A percentile compares a stretch with the other conserved stretches of the same genome.
Conservation (phyloP, 2,888 invertebrate species). For the Eretmocerus hayati region DNA sequence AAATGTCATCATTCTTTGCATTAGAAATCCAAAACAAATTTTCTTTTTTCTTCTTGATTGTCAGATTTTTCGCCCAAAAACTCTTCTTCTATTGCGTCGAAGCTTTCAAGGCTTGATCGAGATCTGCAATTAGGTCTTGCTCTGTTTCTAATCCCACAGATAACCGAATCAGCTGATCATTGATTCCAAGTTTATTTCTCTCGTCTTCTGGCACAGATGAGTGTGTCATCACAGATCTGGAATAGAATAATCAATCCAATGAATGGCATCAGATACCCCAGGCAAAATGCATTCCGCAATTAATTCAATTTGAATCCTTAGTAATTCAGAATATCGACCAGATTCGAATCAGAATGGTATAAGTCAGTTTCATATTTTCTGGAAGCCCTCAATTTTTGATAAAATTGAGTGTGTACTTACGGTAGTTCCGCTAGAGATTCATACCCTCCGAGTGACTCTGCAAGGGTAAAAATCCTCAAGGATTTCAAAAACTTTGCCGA, state of each 20-base stretch:
- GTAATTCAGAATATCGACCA: too few relatives aligned
- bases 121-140: slow-evolving; percentile 77
- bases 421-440: slow-evolving; percentile 93
- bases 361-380: too few relatives aligned
- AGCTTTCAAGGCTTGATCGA: slow-evolving; percentile 70
- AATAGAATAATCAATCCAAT: slow-evolving; percentile 4
- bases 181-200: slow-evolving; percentile 68
- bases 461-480: slow-evolving; percentile 75
- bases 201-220: slow-evolving; percentile 78
- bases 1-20: too few relatives aligned
- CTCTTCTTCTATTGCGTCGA: slow-evolving; percentile 18
- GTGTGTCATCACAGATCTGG: slow-evolving; percentile 88
- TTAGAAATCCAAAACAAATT: background rate
- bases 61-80: background rate
- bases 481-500: slow-evolving; percentile 66
- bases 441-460: slow-evolving; percentile 92
- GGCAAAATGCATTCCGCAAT: too few relatives aligned
- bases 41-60: background rate
- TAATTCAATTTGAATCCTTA: too few relatives aligned
- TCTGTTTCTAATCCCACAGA: slow-evolving; percentile 87
- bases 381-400: too few relatives aligned
- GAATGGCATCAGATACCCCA: too few relatives aligned
- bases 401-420: slow-evolving; percentile 57
- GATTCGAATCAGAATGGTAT: too few relatives aligned
- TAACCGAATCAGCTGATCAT: slow-evolving; percentile 75